phyloP scores from a whole-genome alignment of 2,888 invertebrate genomes.

The Trileptium ribeirensis region DNA sequence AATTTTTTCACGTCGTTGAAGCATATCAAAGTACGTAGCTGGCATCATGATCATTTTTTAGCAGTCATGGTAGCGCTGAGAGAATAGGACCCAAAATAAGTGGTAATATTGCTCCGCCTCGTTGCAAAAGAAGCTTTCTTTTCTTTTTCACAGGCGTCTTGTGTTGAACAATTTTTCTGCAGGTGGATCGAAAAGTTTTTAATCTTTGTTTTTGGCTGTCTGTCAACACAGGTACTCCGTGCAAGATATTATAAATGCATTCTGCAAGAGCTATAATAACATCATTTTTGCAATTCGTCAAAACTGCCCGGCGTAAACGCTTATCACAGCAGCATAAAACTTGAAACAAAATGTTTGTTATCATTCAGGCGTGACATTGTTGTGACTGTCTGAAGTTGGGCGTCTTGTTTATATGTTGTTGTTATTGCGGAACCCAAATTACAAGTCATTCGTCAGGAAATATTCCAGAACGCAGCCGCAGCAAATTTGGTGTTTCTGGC shows the following conservation, averaged over 20 bases:
- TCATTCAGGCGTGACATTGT: too few relatives aligned
- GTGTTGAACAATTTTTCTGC: neutral
- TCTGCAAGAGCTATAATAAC: neutral
- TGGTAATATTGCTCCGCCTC: neutral
- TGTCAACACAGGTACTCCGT: neutral
- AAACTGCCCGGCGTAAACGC: neutral
- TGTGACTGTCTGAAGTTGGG: too few relatives aligned
- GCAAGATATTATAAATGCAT: neutral
- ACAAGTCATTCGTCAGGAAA: neutral
- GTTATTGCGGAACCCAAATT: too few relatives aligned
- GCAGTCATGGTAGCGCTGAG: neutral
- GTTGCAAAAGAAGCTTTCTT: neutral
- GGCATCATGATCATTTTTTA: slow-evolving; percentile 2
- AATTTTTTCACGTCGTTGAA: neutral
- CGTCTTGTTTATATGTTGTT: too few relatives aligned
- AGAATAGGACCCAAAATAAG: neutral
- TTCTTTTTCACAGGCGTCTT: neutral
- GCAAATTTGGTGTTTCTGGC: neutral
- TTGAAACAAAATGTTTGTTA: too few relatives aligned
- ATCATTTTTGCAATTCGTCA: neutral
- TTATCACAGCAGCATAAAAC: neutral
- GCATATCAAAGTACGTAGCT: neutral
- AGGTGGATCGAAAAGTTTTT: neutral
- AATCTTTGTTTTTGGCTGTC: neutral
- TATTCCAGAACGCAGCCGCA: neutral